Base-by-base conservation (phyloP, 2,888 invertebrate species). In the Cyrtodaria siliqua region DNA sequence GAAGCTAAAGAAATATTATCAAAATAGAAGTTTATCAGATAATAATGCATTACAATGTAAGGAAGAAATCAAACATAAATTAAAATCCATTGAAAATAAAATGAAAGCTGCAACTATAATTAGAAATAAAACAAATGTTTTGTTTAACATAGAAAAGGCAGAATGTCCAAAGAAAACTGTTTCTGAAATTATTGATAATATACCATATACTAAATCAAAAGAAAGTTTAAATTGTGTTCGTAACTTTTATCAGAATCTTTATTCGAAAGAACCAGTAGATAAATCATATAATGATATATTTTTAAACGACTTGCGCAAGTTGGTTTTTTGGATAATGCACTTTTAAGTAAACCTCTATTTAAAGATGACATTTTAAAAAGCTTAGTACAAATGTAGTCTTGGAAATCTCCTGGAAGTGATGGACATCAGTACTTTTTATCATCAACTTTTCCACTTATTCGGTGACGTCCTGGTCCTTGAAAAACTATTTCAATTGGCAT, bases 321-420 rank as follows among this genome's bases (percentile, higher is more conserved):
- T 2, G 9, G 47, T 20, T 4, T 9, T 20, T 16, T 40, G 2
- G n/a, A 59, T 20, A 66, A 61, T 55, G 18, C 0, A n/a, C 47
- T 20, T 42, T 40, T 64, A 50, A 16, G 20, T 23, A 20, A 24
- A 12, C 16, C 27, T n/a, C 64, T 75, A 20, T 3, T 29, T 16
- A 68, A 68, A 27, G 12, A 14, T 16, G 63, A 63, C 50, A 67
- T 57, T 49, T 50, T 56, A 9, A 0, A 0, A 16, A 23, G 23
- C 12, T 29, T 71, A 40, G 63, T 59, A 59, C 44, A 53, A 14
- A 68, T 63, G 63, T 33, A 8, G 12, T 12, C 33, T 8, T 42
- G 33, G 18, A 74, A 68, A 59, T 63, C 62, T 27, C 74, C 68
- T 16, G 74, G 74, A 40, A 55, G 61, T 61, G 66, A 33, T 57